Percentiles rank a stretch among this genome's conserved stretches.
Evolutionary conservation across 2,797 vertebrate species (phyloP).

Genomic region (Urosaurus nigricauda): DNA sequence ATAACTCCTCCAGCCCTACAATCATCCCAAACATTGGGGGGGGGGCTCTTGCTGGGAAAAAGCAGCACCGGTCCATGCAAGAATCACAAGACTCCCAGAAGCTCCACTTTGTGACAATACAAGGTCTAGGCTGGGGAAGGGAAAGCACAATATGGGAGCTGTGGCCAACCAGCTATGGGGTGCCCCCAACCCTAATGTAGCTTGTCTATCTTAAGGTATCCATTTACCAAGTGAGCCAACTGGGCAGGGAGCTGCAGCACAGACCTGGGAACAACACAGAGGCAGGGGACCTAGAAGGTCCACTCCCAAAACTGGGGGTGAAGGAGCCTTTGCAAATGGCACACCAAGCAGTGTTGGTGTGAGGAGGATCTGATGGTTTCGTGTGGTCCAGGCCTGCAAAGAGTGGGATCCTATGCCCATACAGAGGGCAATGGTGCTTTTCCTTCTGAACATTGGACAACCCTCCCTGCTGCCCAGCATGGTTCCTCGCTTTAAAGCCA

Average conservation of each 20-base stretch:
- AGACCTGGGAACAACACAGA: background rate
- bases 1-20: background rate
- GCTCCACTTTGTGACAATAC: too few species aligned
- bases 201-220: background rate
- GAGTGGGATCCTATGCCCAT: too few species aligned
- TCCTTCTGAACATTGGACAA: background rate
- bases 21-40: background rate
- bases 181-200: background rate
- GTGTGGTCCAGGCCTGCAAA: background rate
- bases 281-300: too few species aligned
- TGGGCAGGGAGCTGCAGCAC: background rate
- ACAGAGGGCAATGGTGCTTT: background rate
- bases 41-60: background rate
- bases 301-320: background rate
- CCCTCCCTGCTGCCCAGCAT: background rate
- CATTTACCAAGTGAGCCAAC: background rate
- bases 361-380: background rate
- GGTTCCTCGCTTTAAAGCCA: background rate
- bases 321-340: background rate
- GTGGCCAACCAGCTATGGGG: background rate
- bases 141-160: background rate
- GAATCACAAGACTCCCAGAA: background rate
- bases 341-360: background rate
- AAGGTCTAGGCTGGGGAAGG: too few species aligned
- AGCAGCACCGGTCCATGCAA: background rate